Evolutionary conservation across 2,797 vertebrate species (phyloP).

Genomic region (Esox lucius): DNA sequence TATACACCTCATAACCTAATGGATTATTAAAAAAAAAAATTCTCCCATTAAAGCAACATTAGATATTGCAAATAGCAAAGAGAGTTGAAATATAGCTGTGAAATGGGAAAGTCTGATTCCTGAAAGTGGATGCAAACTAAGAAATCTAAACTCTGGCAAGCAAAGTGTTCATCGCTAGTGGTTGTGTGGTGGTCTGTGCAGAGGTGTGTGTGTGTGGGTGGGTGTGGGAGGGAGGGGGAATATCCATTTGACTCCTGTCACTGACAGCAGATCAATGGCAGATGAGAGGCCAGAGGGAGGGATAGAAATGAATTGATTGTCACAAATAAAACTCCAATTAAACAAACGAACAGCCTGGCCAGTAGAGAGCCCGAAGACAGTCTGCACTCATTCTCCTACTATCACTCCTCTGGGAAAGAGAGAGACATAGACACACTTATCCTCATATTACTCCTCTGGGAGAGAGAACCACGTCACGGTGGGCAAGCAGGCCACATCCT

Average conservation of each 20-base stretch:
- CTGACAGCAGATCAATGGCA: constrained; percentile 76
- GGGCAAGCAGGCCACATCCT: constrained; percentile 33
- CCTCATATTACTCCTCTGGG: constrained; percentile 1
- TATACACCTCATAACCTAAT: not conserved
- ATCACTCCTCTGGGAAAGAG: constrained; percentile 57
- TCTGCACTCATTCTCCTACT: constrained; percentile 62
- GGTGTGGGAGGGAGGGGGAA: constrained; percentile 50
- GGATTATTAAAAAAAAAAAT: not conserved
- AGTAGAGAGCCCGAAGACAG: constrained; percentile 46
- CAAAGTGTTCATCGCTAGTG: not conserved
- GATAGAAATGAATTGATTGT: constrained; percentile 80
- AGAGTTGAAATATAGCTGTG: not conserved
- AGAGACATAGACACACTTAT: not conserved
- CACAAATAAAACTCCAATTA: constrained; percentile 84
- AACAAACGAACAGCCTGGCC: constrained; percentile 63
- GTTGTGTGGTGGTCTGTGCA: not conserved
- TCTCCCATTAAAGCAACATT: not conserved
- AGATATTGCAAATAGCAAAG: not conserved
- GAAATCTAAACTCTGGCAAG: not conserved
- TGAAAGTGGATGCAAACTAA: not conserved
- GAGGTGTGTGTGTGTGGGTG: not conserved
- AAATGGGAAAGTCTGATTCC: not conserved
- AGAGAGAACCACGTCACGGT: constrained; percentile 13
- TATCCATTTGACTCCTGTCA: constrained; percentile 65
- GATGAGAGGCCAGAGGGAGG: constrained; percentile 47